These are phyloP conservation scores for Trileptium ribeirensis DNA, from an alignment of 2,888 invertebrate genomes.

Conservation along the genomic window DNA sequence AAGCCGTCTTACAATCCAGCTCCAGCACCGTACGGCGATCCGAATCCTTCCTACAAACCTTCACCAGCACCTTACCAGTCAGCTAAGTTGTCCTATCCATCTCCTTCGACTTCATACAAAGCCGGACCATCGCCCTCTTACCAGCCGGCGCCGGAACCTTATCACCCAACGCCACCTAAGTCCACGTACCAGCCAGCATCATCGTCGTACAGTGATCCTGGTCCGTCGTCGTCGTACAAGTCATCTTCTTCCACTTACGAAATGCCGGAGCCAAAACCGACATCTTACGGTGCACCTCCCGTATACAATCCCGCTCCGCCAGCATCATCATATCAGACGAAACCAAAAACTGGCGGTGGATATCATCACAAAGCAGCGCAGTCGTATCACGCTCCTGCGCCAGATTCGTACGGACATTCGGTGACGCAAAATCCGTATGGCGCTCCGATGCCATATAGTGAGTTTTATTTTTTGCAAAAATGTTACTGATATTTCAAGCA, in stretches of 20 bases:
- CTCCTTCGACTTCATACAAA: not conserved
- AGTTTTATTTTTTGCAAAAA: no score
- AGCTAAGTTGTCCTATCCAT: not conserved
- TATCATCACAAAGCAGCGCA: not conserved
- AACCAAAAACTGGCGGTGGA: not conserved
- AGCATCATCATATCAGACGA: not conserved
- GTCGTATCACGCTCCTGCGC: not conserved
- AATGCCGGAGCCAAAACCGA: not conserved
- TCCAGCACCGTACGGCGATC: not conserved
- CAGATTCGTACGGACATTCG: not conserved
- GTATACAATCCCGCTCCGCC: not conserved
- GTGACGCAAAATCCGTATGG: not conserved
- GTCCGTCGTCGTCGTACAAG: not conserved
- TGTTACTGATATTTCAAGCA: no score
- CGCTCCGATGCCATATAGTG: not conserved
- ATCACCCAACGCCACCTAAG: not conserved
- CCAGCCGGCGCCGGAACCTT: not conserved
- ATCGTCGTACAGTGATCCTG: not conserved
- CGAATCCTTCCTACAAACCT: not conserved
- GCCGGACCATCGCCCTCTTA: not conserved
- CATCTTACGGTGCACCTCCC: not conserved
- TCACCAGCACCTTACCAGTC: not conserved
- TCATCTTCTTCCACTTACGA: no score
- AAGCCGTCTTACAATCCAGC: not conserved
- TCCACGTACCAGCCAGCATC: not conserved